Evolutionary conservation across 2,888 invertebrate genomes (phyloP), one percentile per base, ranked within the genome.

Genomic region (Drosophila merina): DNA sequence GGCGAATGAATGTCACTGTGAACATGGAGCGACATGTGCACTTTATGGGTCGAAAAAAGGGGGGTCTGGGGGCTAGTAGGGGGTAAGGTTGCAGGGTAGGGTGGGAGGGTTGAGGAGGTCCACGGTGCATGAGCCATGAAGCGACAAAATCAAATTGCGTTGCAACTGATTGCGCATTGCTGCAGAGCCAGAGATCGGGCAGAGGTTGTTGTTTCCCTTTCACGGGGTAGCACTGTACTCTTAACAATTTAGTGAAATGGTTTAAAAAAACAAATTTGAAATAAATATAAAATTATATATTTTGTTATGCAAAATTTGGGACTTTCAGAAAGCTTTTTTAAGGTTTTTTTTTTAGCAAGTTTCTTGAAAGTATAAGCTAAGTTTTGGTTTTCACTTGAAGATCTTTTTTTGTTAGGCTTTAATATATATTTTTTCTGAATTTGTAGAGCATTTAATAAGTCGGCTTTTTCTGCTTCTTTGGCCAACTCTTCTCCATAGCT

Each of bases 1-100:
- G 86, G 80, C 86, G 86, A 82, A 89, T 87, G 89, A 90, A 89
- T 89, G 89, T 89, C 90, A 86, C 88, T 86, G 87, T 80, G 89
- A 89, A 89, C 90, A 89, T 84, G 84, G 86, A 79, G 80, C 90
- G 90, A 89, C 90, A 90, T 89, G 82, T 89, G 90, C 90, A 89
- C 90, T 89, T 90, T 89, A 90, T 89, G 88, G 89, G 83, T 83
- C 74, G 74, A 36, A 36, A 76, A 79, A 54, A 68, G 75, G 72
- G 75, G 60, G n/a, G n/a, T n/a, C n/a, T n/a, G n/a, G n/a, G n/a
- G 70, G 25, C 28, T 7, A 10, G 25, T 30, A 36, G 10, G 4
- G 36, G 12, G 0, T 2, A 10, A 20, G 28, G 45, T 1, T 3
- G 25, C 14, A n/a, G 49, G 33, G 8, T 25, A n/a, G 59, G 33